Percentiles rank a stretch among this genome's conserved stretches.
Conservation (phyloP, 30 jellyfish, hydroid and myxozoan genomes). For the Turritopsis dohrnii region DNA sequence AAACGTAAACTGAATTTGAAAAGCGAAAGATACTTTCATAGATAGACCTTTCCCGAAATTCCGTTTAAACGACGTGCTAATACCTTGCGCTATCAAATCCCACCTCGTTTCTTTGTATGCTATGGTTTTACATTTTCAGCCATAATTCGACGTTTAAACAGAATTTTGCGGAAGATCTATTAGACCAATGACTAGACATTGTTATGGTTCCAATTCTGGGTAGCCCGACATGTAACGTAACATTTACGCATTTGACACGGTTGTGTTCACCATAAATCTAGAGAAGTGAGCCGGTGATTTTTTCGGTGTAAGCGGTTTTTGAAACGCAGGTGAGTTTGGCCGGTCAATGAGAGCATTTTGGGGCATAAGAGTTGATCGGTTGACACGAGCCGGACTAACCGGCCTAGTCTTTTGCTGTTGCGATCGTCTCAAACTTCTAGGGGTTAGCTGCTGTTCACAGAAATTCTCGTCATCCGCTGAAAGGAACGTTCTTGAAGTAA, state of each 20-base stretch:
- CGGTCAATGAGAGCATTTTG: background rate
- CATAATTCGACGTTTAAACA: too few relatives aligned
- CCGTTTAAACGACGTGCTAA: too few relatives aligned
- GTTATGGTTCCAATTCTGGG: too few relatives aligned
- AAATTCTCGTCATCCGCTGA: background rate
- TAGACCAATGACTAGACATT: too few relatives aligned
- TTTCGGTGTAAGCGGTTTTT: background rate
- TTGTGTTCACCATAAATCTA: slow-evolving; percentile 6
- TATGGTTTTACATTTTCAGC: too few relatives aligned
- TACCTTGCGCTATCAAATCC: too few relatives aligned
- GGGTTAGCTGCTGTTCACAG: background rate
- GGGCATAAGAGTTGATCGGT: background rate
- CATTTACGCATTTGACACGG: slow-evolving; percentile 2
- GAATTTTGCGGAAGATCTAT: too few relatives aligned
- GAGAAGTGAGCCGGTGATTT: slow-evolving; percentile 14
- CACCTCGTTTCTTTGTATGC: too few relatives aligned
- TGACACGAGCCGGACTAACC: background rate
- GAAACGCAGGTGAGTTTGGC: background rate
- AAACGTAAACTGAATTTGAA: too few relatives aligned
- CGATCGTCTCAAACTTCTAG: background rate
- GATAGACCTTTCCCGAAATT: too few relatives aligned
- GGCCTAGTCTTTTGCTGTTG: background rate
- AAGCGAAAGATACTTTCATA: too few relatives aligned
- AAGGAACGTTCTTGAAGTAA: background rate
- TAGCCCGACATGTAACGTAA: too few relatives aligned